phyloP scores from a whole-genome alignment of 2,113 vertebrate species.

The Amphiprion ocellaris region DNA sequence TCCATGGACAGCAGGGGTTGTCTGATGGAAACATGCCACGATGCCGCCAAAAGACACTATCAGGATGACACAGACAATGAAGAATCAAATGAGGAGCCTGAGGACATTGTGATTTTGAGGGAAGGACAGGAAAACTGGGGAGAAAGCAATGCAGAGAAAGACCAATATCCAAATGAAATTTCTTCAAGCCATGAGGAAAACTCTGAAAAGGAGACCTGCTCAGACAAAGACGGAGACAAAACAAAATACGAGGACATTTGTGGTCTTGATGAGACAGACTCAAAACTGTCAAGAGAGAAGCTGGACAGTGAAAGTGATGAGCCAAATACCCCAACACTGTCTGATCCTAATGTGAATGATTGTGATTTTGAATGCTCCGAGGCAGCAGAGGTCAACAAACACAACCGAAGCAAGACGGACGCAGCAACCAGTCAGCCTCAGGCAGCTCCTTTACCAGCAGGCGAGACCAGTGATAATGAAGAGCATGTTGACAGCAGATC shows the following conservation, averaged over 20 bases:
- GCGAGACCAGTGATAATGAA: constrained; percentile 3
- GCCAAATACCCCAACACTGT: not conserved
- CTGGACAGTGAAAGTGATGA: not conserved
- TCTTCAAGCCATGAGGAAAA: constrained; percentile 6
- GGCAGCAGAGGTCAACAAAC: constrained; percentile 7
- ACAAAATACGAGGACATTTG: not conserved
- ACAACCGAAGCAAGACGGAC: not conserved
- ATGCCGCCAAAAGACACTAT: constrained; percentile 3
- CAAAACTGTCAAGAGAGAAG: not conserved
- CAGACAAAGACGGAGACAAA: constrained; percentile 12
- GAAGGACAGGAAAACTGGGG: constrained; percentile 17
- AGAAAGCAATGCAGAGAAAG: not conserved
- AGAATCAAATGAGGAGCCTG: constrained; percentile 10
- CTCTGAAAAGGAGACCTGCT: constrained; percentile 6
- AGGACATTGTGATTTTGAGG: constrained; percentile 10
- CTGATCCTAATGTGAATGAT: not conserved
- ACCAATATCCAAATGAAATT: constrained; percentile 21
- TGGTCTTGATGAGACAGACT: constrained; percentile 16
- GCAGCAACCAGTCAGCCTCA: constrained; percentile 9
- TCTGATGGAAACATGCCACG: constrained; percentile 26
- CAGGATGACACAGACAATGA: not conserved
- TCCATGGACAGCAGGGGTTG: constrained; percentile 5
- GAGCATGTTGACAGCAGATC: constrained; percentile 30
- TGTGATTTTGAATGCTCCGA: not conserved
- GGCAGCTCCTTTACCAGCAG: not conserved